phyloP scores from a whole-genome alignment of 1,140 invertebrate genomes.

The Saxidomus purpurata region DNA sequence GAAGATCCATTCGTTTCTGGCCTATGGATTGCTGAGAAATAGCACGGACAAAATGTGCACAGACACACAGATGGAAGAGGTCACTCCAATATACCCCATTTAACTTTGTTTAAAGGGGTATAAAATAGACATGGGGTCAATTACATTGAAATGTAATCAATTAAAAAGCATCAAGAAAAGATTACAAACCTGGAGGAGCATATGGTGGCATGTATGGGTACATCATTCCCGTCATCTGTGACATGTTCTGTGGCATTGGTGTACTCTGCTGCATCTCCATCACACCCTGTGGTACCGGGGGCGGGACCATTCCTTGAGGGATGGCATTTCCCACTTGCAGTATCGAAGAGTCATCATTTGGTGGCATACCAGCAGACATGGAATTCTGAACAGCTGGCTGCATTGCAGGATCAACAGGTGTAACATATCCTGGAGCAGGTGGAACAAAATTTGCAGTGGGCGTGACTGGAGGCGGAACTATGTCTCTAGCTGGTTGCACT shows the following conservation, averaged over 20 bases:
- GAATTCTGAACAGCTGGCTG: neutral
- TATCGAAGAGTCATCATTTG: slow-evolving; percentile 55
- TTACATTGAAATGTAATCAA: too few relatives aligned
- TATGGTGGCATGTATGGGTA: slow-evolving; percentile 46
- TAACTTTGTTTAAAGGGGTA: too few relatives aligned
- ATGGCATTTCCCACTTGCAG: slow-evolving; percentile 39
- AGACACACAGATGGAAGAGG: too few relatives aligned
- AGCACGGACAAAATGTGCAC: too few relatives aligned
- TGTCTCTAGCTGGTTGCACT: neutral
- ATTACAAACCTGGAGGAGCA: slow-evolving; percentile 36
- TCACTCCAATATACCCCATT: too few relatives aligned
- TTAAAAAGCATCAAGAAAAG: too few relatives aligned
- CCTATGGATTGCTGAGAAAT: too few relatives aligned
- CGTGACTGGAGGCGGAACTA: neutral
- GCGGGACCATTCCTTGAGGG: neutral
- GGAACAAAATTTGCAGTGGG: neutral
- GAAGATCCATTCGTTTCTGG: too few relatives aligned
- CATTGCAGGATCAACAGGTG: slow-evolving; percentile 12
- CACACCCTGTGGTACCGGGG: slow-evolving; percentile 28
- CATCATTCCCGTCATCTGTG: slow-evolving; percentile 39
- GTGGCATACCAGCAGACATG: neutral
- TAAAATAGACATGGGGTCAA: too few relatives aligned
- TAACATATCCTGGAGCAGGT: slow-evolving; percentile 9
- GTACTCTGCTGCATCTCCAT: slow-evolving; percentile 19
- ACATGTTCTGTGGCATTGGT: neutral